Conservation (phyloP, 2,113 vertebrate genomes). For the Microtus pennsylvanicus region DNA sequence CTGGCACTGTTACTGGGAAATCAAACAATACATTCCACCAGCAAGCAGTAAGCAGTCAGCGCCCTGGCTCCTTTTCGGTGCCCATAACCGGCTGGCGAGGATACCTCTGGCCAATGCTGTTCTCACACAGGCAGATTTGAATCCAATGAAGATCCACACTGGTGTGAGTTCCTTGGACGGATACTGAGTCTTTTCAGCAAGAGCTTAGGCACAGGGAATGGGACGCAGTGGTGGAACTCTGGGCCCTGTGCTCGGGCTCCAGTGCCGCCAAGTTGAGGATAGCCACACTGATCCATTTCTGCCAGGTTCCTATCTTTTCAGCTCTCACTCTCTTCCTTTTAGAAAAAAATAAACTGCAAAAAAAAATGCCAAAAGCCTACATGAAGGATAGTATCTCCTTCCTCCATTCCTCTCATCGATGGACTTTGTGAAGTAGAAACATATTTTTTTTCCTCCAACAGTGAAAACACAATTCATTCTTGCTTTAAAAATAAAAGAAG, state of each 20-base stretch:
- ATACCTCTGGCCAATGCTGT: background rate
- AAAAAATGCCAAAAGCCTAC: conserved; percentile 74
- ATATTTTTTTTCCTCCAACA: conserved; percentile 79
- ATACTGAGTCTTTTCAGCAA: conserved; percentile 63
- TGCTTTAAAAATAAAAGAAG: conserved; percentile 81
- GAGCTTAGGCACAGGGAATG: background rate
- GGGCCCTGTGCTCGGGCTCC: background rate
- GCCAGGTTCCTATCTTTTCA: conserved; percentile 84
- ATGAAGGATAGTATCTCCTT: conserved; percentile 81
- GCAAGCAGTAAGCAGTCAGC: conserved; percentile 64
- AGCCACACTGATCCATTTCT: conserved; percentile 82
- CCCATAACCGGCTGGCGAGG: background rate
- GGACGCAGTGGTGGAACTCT: background rate
- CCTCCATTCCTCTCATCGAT: conserved; percentile 79
- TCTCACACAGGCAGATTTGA: background rate
- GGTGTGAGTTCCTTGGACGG: conserved; percentile 80
- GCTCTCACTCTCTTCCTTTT: conserved; percentile 73
- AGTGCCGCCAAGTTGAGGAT: conserved; percentile 57
- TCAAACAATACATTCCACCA: conserved; percentile 76
- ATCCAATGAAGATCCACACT: conserved; percentile 30
- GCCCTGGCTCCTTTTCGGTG: background rate
- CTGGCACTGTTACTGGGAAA: conserved; percentile 75
- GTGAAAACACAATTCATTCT: conserved; percentile 82
- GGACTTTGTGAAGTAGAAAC: conserved; percentile 82
- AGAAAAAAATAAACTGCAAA: conserved; percentile 22